phyloP scores from a whole-genome alignment of 2,888 invertebrate species.

The Teleiodes luculella region DNA sequence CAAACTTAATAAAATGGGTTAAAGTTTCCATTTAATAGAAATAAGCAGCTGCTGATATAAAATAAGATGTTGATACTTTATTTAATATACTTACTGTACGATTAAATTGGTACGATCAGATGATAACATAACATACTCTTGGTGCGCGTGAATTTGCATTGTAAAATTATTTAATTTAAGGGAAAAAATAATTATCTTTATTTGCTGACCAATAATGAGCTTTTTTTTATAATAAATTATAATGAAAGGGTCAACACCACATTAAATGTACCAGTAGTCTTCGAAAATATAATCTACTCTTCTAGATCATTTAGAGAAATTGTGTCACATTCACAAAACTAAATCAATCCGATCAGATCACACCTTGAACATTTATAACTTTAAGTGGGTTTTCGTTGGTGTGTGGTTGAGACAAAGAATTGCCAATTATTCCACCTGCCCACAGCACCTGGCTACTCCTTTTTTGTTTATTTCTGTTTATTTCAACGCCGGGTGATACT shows the following conservation, averaged over 20 bases:
- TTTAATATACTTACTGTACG: slow-evolving; percentile 12
- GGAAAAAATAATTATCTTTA: no score
- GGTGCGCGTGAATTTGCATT: no score
- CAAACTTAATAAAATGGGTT: background rate
- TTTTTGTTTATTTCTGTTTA: slow-evolving; percentile 55
- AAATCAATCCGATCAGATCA: background rate
- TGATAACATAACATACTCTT: no score
- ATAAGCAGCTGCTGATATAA: slow-evolving; percentile 33
- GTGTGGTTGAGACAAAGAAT: slow-evolving; percentile 73
- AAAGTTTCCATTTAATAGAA: background rate
- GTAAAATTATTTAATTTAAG: no score
- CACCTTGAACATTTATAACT: background rate
- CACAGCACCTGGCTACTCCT: slow-evolving; percentile 68
- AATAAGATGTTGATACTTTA: slow-evolving; percentile 53
- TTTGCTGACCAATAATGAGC: no score
- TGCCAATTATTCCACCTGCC: slow-evolving; percentile 78
- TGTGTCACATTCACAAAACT: background rate
- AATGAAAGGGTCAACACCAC: background rate
- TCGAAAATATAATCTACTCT: no score
- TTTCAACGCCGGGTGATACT: slow-evolving; percentile 73
- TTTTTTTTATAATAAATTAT: no score
- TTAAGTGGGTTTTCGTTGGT: slow-evolving; percentile 1
- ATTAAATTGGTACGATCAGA: background rate
- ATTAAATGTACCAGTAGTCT: background rate
- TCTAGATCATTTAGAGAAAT: background rate